Evolutionary conservation across 1,140 invertebrate species (phyloP), one percentile per base, ranked within the genome.

Genomic region (Trachymyrmex cornetzi): DNA sequence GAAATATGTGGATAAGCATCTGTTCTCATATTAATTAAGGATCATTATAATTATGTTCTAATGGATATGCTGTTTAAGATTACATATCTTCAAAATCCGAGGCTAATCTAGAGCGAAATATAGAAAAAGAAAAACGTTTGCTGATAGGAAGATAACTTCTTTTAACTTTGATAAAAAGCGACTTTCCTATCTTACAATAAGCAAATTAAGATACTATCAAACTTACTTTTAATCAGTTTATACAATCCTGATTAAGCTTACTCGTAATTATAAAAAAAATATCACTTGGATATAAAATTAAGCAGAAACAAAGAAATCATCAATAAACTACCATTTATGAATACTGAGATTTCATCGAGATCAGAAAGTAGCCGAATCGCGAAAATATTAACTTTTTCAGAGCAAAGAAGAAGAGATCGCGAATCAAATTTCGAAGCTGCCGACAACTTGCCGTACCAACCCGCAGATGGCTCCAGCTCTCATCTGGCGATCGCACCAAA

Each of bases 401-500:
- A 53, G 77, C 53, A 30, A 38, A 61, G 67, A 67, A 14, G 67
- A 64, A 61, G 64, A 64, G 24, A 64, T 48, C 86, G 53, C 24
- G 61, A 74, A 38, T 82, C 16, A 19, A 86, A 80, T 80, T 82
- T 82, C 48, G 30, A 82, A 82, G 27, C 22, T 55, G 53, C 0
- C 16, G 57, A 22, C 64, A 61, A 77, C 57, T 77, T 89, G 81
- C 27, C 75, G 27, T 19, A 22, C 71, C 44, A 71, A 81, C 93
- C 93, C 77, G 80, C 91, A 95, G 94, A 95, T 93, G 94, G 93
- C 94, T 92, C 91, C 93, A 95, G 94, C 94, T 95, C 91, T 94
- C 93, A 89, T 89, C 84, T 77, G 61, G 71, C 64, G 80, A 53
- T 66, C 53, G 66, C 59, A 89, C 53, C 48, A 87, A 91, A 91